Evolutionary conservation across 2,888 invertebrate genomes (phyloP), one percentile per base, ranked within the genome.

Genomic region (Pseudanteris insignis): DNA sequence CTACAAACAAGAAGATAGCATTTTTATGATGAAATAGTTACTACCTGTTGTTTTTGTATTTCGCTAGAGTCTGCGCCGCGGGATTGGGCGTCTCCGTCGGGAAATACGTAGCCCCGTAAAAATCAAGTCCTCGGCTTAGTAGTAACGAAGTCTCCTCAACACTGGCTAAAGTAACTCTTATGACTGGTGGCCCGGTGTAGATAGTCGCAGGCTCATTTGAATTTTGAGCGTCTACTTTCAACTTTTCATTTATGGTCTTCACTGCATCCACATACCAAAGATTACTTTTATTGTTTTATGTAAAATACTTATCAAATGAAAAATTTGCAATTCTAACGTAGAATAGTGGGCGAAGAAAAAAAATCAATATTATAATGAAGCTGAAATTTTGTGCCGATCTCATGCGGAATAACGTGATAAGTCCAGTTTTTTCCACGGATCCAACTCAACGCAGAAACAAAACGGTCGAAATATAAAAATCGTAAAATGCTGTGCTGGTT

Each of bases 51-150:
- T 77, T 77, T 74, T 78, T 78, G 67, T 76, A 74, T 67, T 78
- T 78, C 24, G 74, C 70, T 37, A 77, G 68, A 34, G 75, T 70
- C 59, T 75, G 74, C 61, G 85, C 86, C 36, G 86, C 84, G 67
- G 86, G 85, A 54, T 86, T 84, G 18, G 88, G 86, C 63, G 90
- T 85, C 77, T 92, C 92, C 2, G 91, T 91, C 37, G 92, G 92
- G 81, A 92, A 92, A 83, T 89, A 92, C 13, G 92, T 92, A 32
- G 92, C 92, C 11, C 91, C 92, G 76, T 91, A 92, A 82, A 92
- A 92, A 81, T 92, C 91, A 54, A 92, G 83, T 0, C 92, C 92
- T 72, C 91, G 90, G 80, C 92, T 91, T 51, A 92, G 83, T 47
- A 92, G 82, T 70, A 87, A 86, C 57, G 77, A 72, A 64, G 80